Evolutionary conservation across 2,797 vertebrate species (phyloP).

Genomic region (Spinus pinus): DNA sequence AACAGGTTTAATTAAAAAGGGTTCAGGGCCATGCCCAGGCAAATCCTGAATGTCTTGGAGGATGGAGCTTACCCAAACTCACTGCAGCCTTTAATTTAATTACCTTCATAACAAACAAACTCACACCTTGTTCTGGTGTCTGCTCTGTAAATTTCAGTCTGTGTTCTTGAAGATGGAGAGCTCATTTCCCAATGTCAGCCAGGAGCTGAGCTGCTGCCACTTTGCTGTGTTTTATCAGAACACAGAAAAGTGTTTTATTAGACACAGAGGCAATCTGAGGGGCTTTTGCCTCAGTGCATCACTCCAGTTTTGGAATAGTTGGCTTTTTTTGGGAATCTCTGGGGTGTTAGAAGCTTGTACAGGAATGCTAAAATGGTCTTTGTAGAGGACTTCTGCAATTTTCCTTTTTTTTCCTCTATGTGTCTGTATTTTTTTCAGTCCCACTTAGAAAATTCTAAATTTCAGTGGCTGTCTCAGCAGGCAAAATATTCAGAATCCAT

Average conservation of each 20-base stretch:
- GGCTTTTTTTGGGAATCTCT: background rate
- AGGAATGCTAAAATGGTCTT: background rate
- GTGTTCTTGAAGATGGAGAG: background rate
- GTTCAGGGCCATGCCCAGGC: accelerated
- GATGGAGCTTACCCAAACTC: background rate
- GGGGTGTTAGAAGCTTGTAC: background rate
- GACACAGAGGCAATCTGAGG: too few relatives aligned
- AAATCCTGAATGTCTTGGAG: background rate
- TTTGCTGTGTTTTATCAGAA: background rate
- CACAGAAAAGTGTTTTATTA: background rate
- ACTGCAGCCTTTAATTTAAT: background rate
- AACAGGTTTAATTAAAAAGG: too few relatives aligned
- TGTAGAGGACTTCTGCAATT: background rate
- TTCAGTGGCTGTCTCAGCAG: background rate
- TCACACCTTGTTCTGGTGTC: accelerated
- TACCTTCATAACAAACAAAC: accelerated
- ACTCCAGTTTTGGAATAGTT: background rate
- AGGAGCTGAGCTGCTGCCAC: background rate
- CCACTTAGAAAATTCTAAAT: background rate
- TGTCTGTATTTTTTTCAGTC: background rate
- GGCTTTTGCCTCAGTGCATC: background rate
- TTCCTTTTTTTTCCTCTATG: background rate
- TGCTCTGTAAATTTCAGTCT: background rate
- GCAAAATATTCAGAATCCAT: background rate
- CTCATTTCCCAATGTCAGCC: background rate